Percentiles rank a stretch among this genome's conserved stretches.
These are phyloP conservation scores for Cryptocephalus moraei DNA, from an alignment of 2,888 invertebrate genomes.

Conservation along the genomic window DNA sequence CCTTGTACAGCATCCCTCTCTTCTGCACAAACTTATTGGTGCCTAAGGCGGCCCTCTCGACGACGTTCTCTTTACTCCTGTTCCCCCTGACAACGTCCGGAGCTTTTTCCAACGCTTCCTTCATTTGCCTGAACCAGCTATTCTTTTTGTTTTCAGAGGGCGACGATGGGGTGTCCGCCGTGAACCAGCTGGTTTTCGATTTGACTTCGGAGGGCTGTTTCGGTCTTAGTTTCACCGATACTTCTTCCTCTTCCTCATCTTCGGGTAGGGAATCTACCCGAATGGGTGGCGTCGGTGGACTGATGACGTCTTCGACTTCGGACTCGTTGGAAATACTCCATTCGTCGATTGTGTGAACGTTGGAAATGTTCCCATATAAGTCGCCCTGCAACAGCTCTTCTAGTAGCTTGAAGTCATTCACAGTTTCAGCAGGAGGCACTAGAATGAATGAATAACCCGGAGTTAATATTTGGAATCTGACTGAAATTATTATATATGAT, in stretches of 20 bases:
- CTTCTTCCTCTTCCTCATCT: conserved; percentile 31
- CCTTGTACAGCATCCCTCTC: conserved; percentile 51
- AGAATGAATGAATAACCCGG: neutral
- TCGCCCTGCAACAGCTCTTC: conserved; percentile 61
- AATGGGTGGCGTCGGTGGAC: conserved; percentile 50
- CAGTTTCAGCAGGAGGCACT: conserved; percentile 3
- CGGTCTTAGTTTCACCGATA: conserved; percentile 2
- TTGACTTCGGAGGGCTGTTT: conserved; percentile 9
- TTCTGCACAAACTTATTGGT: conserved; percentile 43
- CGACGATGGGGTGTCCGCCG: conserved; percentile 8
- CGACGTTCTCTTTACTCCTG: conserved; percentile 23
- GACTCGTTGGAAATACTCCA: conserved; percentile 40
- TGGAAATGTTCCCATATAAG: conserved; percentile 51
- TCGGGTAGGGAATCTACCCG: conserved; percentile 54
- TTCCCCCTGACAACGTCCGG: conserved; percentile 34
- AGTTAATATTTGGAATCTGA: too few relatives aligned
- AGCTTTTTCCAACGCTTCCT: conserved; percentile 44
- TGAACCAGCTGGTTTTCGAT: conserved; percentile 29
- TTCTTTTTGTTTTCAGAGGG: conserved; percentile 29
- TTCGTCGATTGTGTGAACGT: conserved; percentile 36
- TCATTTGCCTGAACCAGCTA: conserved; percentile 33
- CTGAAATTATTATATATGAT: too few relatives aligned
- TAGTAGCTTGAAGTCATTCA: conserved; percentile 36
- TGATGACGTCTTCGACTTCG: conserved; percentile 37
- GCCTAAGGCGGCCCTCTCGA: conserved; percentile 45